Conservation (phyloP, 2,113 vertebrate genomes). For the Notarius lentiginosus region DNA sequence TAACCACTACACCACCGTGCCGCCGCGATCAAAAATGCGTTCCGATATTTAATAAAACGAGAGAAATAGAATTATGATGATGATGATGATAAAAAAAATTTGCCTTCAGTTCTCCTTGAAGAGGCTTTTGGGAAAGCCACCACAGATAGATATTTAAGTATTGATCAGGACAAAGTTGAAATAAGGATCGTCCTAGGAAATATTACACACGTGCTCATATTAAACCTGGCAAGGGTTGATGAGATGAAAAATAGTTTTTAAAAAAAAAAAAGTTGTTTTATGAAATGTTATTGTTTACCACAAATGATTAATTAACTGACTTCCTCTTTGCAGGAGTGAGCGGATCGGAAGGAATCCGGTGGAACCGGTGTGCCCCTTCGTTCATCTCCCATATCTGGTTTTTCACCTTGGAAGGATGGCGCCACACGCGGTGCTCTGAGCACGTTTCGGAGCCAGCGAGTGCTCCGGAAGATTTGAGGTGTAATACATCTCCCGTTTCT, state of each 20-base stretch:
- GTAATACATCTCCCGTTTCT: conserved; percentile 28
- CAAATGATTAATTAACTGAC: not conserved
- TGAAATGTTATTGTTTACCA: not conserved
- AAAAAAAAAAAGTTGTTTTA: not conserved
- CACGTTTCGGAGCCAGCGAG: not conserved
- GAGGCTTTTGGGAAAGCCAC: too few species aligned
- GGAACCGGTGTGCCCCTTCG: not conserved
- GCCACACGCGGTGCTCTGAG: conserved; percentile 15
- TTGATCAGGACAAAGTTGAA: not conserved
- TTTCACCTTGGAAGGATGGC: conserved; percentile 19
- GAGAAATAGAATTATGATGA: too few species aligned
- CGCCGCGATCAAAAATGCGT: too few species aligned
- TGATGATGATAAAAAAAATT: too few species aligned
- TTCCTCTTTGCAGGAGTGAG: conserved; percentile 30
- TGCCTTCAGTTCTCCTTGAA: too few species aligned
- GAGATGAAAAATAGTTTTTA: not conserved
- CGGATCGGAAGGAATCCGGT: not conserved
- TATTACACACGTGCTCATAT: not conserved
- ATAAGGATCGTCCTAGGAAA: not conserved
- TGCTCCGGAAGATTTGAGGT: not conserved
- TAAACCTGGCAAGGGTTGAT: not conserved
- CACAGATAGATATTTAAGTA: too few species aligned
- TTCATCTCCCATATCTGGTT: not conserved
- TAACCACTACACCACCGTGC: too few species aligned
- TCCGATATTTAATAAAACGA: too few species aligned